These are phyloP conservation scores for Dicrurus megarhynchus DNA, from an alignment of 2,113 vertebrate species.

Conservation along the genomic window DNA sequence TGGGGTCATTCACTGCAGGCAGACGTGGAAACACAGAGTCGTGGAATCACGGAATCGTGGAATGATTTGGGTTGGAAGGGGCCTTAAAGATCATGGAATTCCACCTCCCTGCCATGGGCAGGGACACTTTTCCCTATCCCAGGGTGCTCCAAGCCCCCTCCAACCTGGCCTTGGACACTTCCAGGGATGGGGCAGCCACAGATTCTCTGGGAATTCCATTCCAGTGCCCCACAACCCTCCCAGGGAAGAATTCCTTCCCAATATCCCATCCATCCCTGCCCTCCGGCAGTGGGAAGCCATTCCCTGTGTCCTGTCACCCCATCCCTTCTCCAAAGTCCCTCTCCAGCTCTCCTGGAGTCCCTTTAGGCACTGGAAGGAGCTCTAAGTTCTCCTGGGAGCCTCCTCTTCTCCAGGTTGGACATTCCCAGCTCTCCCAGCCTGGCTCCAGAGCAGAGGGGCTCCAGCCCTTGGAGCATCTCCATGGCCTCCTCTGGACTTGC, in stretches of 20 bases:
- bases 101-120: neutral
- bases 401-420: neutral
- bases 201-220: neutral
- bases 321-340: neutral
- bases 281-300: neutral
- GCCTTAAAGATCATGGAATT: neutral
- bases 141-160: fast-evolving
- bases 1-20: fast-evolving
- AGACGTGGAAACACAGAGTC: neutral
- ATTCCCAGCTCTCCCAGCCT: neutral
- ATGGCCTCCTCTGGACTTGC: fast-evolving
- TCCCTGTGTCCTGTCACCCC: neutral
- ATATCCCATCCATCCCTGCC: neutral
- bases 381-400: fast-evolving
- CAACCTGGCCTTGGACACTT: no score
- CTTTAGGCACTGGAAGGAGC: fast-evolving
- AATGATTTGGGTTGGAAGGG: neutral
- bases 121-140: fast-evolving
- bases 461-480: neutral
- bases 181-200: neutral
- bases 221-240: fast-evolving
- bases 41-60: fast-evolving
- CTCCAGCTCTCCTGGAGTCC: neutral
- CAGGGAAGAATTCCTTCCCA: neutral
- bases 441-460: neutral